Evolutionary conservation across 2,888 invertebrate genomes (phyloP).

Genomic region (Eupithecia dodoneata): DNA sequence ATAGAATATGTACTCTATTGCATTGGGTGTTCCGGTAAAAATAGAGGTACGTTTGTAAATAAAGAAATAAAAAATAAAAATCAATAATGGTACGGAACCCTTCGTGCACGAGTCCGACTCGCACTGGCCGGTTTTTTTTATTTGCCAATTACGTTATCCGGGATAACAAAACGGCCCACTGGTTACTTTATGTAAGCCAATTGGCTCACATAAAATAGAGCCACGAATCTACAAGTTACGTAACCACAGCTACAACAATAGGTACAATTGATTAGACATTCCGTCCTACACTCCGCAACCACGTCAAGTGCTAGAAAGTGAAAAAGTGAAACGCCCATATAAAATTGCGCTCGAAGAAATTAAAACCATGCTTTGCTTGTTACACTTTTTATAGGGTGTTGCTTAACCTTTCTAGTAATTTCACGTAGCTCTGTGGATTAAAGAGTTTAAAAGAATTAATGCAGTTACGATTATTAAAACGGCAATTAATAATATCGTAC

Average conservation of each 20-base stretch:
- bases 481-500: neutral
- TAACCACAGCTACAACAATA: conserved; percentile 7
- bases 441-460: neutral
- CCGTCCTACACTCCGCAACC: conserved; percentile 29
- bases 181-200: neutral
- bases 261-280: conserved; percentile 28
- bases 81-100: too few relatives aligned
- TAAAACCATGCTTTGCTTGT: conserved; percentile 45
- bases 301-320: conserved; percentile 57
- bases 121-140: neutral
- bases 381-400: conserved; percentile 22
- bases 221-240: conserved; percentile 6
- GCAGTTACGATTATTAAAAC: too few relatives aligned
- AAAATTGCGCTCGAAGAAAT: conserved; percentile 54
- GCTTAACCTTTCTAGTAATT: neutral
- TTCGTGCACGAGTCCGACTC: too few relatives aligned
- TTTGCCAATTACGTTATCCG: neutral
- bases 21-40: too few relatives aligned
- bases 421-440: neutral
- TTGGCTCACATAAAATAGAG: conserved; percentile 4
- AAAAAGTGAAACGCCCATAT: conserved; percentile 61
- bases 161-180: neutral
- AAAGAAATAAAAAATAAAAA: too few relatives aligned
- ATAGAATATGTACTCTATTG: too few relatives aligned
- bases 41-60: too few relatives aligned